Conservation (phyloP, 1,140 invertebrate species). For the Polyergus mexicanus region DNA sequence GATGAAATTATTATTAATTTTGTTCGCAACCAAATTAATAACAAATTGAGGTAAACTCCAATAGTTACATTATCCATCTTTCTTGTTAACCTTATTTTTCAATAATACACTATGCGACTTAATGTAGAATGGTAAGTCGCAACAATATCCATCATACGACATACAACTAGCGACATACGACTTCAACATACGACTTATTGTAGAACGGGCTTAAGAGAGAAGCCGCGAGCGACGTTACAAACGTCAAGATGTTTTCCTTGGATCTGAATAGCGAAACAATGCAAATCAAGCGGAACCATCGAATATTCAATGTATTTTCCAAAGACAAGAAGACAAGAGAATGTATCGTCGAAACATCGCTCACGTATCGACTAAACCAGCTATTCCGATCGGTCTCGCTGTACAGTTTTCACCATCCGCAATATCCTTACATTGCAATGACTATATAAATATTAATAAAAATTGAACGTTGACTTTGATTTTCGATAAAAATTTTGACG, state of each 20-base stretch:
- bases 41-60: no score
- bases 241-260: slow-evolving; percentile 52
- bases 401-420: not conserved
- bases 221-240: slow-evolving; percentile 39
- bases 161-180: no score
- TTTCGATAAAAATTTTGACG: not conserved
- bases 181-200: no score
- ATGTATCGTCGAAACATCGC: not conserved
- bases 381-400: slow-evolving; percentile 10
- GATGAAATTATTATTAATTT: no score
- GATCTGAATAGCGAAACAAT: slow-evolving; percentile 51
- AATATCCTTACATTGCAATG: not conserved
- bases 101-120: no score
- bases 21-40: no score
- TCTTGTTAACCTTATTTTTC: no score
- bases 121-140: no score
- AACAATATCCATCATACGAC: no score
- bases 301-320: slow-evolving; percentile 22
- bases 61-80: no score
- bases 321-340: not conserved
- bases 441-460: not conserved
- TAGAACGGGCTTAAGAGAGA: no score
- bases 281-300: slow-evolving; percentile 31
- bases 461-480: not conserved
- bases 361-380: slow-evolving; percentile 20